Evolutionary conservation across 1,140 invertebrate species (phyloP), one percentile per base, ranked within the genome.

Genomic region (Penaeus chinensis): DNA sequence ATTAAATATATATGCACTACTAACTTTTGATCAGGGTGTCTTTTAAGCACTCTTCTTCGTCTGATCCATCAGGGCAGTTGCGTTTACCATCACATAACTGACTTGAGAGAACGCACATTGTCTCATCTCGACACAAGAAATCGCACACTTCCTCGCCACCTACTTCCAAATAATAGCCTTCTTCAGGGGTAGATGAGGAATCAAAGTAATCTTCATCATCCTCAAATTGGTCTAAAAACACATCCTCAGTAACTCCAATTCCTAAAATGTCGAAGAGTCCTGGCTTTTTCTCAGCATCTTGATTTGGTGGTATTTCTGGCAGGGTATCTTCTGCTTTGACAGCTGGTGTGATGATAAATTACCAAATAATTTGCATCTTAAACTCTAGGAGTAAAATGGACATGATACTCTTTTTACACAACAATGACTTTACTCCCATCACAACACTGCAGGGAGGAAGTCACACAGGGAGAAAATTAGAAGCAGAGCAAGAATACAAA

Each of bases 1-100:
- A 54, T 10, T 54, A 54, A 54, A 54, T 0, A 54, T 54, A 54
- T 54, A 8, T 54, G 54, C 16, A 54, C 27, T 71, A 86, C 85
- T 86, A 86, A 86, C 85, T 86, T 86, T 62, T 24, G n/a, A 62
- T 18, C 0, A 86, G 77, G 77, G 32, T 60, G 66, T 85, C 84
- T 69, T 32, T 54, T 18, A 19, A 85, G 94, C 97, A 98, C 93
- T 96, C 95, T 92, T 96, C 95, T 94, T 98, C 97, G 93, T 98
- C 97, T 90, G 96, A 97, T 94, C 96, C 95, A 93, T 98, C 97
- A 92, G 94, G 94, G 94, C 97, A 98, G 94, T 98, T 96, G 94
- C 95, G 95, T 92, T 94, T 95, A 93, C 96, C 96, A 94, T 98
- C 96, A 93, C 97, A 97, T 65, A 86, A 66, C 62, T 86, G 42